Evolutionary conservation across 2,888 invertebrate genomes (phyloP), one percentile per base, ranked within the genome.

Genomic region (Drosophila phalerata): DNA sequence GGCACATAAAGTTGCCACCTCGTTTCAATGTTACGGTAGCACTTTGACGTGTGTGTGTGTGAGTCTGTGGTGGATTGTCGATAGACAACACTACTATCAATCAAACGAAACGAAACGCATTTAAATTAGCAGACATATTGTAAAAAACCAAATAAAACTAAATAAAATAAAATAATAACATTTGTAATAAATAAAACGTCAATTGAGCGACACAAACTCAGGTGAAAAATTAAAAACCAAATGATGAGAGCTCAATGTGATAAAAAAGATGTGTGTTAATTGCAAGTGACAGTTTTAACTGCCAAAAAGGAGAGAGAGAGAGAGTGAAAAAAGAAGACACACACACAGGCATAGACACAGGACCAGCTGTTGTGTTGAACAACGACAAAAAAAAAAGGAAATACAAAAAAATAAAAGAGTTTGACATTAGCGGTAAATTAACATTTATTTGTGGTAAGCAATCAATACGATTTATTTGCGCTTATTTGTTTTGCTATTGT

Each of bases 71-170:
- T 28, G 28, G 28, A 8, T 28, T 28, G 8, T 28, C 28, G 28
- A 28, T 28, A 28, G 28, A 28, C 73, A 62, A 76, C 65, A 73
- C 76, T 73, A 73, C 73, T 77, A 77, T 73, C 78, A 79, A 79
- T 79, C 79, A 82, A 76, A 69, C 65, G 79, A 82, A 79, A 79
- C 72, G 69, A 81, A 79, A 79, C 79, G 79, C 79, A 79, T 82
- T 79, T 76, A 82, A 57, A 77, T 45, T 45, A 49, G 55, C 52
- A 74, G 74, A 38, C 62, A 58, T 48, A 58, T 55, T 69, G 65
- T 19, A 55, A 62, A 66, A 57, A 58, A 48, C 10, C 17, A 40
- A 38, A 30, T 30, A 3, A 13, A 32, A 17, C 11, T n/a, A 49
- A 10, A 57, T 15, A 25, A 32, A 56, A 37, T 38, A 43, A 47